These are phyloP conservation scores for Papilio xuthus DNA, from an alignment of 1,140 invertebrate genomes.

Conservation along the genomic window DNA sequence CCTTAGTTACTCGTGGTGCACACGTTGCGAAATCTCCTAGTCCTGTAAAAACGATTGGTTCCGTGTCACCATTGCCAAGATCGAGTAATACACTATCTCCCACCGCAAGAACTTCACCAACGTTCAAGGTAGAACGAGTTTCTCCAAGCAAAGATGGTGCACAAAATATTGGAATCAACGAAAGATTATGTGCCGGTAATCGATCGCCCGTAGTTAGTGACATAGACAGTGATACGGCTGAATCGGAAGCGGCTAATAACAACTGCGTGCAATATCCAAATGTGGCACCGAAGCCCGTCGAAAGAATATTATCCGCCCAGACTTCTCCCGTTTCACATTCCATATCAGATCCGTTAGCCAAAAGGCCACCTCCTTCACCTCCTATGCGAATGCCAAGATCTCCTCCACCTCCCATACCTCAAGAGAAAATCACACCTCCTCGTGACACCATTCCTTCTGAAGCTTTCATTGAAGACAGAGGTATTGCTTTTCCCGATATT, in stretches of 20 bases:
- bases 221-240: constrained; percentile 44
- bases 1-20: constrained; percentile 66
- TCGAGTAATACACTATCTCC: constrained; percentile 64
- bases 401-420: constrained; percentile 53
- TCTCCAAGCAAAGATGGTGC: constrained; percentile 52
- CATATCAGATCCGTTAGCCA: constrained; percentile 46
- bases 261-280: constrained; percentile 45
- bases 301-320: constrained; percentile 50
- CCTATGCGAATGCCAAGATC: constrained; percentile 66
- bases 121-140: constrained; percentile 43
- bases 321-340: constrained; percentile 41
- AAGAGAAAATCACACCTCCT: constrained; percentile 38
- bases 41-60: constrained; percentile 69
- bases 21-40: constrained; percentile 72
- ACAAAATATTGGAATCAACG: constrained; percentile 46
- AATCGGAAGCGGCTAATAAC: constrained; percentile 24
- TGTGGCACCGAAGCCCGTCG: constrained; percentile 47
- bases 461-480: constrained; percentile 44
- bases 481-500: constrained; percentile 37
- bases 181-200: constrained; percentile 52
- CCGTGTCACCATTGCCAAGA: constrained; percentile 66
- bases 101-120: constrained; percentile 52
- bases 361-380: constrained; percentile 59
- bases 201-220: constrained; percentile 54
- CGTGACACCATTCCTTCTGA: constrained; percentile 17